These are phyloP conservation scores for Cerastis rubricosa DNA, from an alignment of 2,888 invertebrate genomes.

Conservation along the genomic window DNA sequence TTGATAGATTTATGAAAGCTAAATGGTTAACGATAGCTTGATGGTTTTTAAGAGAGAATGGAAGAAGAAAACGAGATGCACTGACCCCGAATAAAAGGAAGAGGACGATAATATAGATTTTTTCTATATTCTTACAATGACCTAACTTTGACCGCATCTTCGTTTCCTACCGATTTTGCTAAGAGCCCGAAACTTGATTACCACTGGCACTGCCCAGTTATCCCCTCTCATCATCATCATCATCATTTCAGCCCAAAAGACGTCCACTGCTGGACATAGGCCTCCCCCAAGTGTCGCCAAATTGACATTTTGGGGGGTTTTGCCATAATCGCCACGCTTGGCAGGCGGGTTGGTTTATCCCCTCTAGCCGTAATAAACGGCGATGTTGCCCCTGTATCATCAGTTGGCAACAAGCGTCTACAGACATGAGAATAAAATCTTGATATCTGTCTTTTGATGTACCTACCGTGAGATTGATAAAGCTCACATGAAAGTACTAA, in stretches of 20 bases:
- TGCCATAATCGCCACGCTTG: too few species aligned
- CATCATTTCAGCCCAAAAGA: too few species aligned
- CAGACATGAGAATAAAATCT: not conserved
- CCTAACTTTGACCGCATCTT: not conserved
- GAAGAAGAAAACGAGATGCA: not conserved
- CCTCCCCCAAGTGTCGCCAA: too few species aligned
- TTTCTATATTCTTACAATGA: not conserved
- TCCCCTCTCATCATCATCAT: too few species aligned
- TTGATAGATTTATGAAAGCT: not conserved
- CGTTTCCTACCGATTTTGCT: not conserved
- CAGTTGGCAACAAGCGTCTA: not conserved
- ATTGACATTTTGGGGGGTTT: too few species aligned
- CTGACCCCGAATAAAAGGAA: not conserved
- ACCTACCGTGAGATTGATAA: conserved; percentile 7
- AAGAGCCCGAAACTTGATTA: too few species aligned
- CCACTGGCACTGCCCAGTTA: not conserved
- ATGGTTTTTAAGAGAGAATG: too few species aligned
- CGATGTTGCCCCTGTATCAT: not conserved
- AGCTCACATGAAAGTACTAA: not conserved
- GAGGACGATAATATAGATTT: not conserved
- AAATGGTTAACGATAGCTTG: not conserved
- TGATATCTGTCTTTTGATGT: not conserved
- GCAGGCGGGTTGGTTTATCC: too few species aligned
- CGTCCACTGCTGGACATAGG: too few species aligned
- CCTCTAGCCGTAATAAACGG: not conserved